Evolutionary conservation across 1,140 invertebrate genomes (phyloP).

Genomic region (Orchestia grillus): DNA sequence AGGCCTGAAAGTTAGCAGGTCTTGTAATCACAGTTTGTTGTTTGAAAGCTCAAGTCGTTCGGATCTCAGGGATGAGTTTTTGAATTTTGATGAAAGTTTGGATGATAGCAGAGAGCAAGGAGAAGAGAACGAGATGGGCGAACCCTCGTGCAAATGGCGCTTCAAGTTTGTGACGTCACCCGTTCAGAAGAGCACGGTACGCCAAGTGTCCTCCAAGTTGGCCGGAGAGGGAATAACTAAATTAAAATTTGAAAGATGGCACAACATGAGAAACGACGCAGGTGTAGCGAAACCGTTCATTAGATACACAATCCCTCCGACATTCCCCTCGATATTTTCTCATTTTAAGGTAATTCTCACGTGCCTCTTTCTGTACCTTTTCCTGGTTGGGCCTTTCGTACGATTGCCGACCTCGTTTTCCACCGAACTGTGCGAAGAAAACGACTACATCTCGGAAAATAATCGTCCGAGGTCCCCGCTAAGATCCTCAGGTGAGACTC

Average conservation of each 20-base stretch:
- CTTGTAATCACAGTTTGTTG: background rate
- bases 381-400: constrained; percentile 10
- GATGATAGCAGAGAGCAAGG: background rate
- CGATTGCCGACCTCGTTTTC: constrained; percentile 1
- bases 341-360: constrained; percentile 30
- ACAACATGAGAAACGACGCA: background rate
- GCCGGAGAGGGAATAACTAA: constrained; percentile 29
- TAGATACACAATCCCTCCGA: constrained; percentile 4
- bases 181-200: background rate
- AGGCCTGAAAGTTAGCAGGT: background rate
- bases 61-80: background rate
- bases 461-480: background rate
- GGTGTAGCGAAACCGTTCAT: background rate
- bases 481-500: background rate
- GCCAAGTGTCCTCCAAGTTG: constrained; percentile 15
- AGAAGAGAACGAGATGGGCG: background rate
- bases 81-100: background rate
- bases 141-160: background rate
- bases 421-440: background rate
- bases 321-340: constrained; percentile 49
- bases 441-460: background rate
- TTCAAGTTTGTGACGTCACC: background rate
- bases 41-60: background rate
- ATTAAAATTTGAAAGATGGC: constrained; percentile 42
- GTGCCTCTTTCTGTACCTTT: constrained; percentile 14